These are phyloP conservation scores for Psittacula echo DNA, from an alignment of 2,797 vertebrate genomes.

Conservation along the genomic window DNA sequence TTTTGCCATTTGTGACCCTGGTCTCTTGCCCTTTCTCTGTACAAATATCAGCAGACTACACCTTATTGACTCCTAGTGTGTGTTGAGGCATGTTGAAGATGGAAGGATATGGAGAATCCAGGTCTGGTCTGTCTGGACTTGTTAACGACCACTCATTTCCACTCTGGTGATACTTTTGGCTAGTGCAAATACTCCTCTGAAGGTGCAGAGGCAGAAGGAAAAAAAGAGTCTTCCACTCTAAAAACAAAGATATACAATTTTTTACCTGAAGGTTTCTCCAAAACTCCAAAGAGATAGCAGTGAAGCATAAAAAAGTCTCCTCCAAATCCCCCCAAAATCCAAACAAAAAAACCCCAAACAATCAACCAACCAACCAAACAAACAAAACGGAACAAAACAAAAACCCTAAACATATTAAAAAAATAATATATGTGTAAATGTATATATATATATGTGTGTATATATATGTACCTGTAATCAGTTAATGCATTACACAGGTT, in stretches of 20 bases:
- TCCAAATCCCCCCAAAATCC: neutral
- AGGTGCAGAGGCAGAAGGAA: neutral
- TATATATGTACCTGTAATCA: fast-evolving
- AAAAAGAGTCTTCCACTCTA: neutral
- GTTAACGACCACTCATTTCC: neutral
- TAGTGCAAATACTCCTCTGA: neutral
- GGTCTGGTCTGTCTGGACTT: neutral
- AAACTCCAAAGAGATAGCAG: neutral
- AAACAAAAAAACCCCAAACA: neutral
- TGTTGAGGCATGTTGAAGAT: neutral
- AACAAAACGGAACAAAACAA: neutral
- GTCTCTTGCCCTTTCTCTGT: neutral
- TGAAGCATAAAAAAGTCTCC: neutral
- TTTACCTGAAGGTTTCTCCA: neutral
- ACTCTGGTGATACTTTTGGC: neutral
- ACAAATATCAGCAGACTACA: neutral
- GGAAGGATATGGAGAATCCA: neutral
- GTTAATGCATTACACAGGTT: neutral
- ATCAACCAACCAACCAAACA: neutral
- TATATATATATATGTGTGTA: neutral
- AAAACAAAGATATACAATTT: neutral
- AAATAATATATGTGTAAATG: neutral
- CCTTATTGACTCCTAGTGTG: neutral
- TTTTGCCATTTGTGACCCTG: neutral
- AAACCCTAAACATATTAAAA: neutral